phyloP scores from a whole-genome alignment of 2,113 vertebrate genomes.

The Syrmaticus mikado region DNA sequence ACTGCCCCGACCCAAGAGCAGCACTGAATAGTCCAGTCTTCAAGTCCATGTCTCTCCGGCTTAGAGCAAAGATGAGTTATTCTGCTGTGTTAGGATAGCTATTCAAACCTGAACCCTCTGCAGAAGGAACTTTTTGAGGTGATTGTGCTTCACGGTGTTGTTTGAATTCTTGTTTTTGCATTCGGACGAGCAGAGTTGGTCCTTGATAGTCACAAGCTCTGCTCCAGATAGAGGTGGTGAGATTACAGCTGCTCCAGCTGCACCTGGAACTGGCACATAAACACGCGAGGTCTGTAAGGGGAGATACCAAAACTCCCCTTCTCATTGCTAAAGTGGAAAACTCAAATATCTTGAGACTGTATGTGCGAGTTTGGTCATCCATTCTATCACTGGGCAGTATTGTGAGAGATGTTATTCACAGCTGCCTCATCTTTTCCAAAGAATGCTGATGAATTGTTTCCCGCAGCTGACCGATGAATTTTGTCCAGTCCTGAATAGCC shows the following conservation, averaged over 20 bases:
- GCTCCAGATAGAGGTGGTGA: not conserved
- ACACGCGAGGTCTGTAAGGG: fast-evolving
- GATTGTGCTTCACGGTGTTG: not conserved
- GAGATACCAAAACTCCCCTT: not conserved
- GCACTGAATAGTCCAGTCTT: too few relatives aligned
- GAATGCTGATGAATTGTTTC: fast-evolving
- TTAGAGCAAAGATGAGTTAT: not conserved
- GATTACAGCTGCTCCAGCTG: not conserved
- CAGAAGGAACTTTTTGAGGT: not conserved
- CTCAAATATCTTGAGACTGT: fast-evolving
- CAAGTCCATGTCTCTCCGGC: too few relatives aligned
- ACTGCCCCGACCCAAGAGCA: too few relatives aligned
- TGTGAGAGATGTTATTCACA: fast-evolving
- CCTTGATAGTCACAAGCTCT: not conserved
- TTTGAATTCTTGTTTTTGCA: conserved; percentile 3
- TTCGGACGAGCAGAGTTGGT: not conserved
- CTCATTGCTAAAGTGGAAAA: fast-evolving
- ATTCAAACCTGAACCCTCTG: not conserved
- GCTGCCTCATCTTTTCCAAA: not conserved
- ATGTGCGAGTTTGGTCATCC: not conserved
- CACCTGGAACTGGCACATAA: not conserved
- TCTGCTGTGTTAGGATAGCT: not conserved
- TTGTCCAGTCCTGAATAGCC: not conserved
- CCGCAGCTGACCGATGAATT: not conserved
- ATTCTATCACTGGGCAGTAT: fast-evolving